Evolutionary conservation across 2,888 invertebrate genomes (phyloP), one percentile per base, ranked within the genome.

Genomic region (Zaprionus obscuricornis): DNA sequence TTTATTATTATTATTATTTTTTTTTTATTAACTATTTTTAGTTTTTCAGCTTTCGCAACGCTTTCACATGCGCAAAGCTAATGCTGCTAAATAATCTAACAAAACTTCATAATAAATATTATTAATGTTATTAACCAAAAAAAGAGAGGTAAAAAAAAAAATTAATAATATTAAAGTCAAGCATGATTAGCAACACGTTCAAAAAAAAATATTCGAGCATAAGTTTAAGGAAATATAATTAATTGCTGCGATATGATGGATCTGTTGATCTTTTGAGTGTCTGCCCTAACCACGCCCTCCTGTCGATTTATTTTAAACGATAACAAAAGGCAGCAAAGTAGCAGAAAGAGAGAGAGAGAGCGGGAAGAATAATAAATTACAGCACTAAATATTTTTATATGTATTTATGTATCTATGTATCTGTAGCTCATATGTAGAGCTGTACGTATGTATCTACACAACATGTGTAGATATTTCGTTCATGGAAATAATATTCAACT

Each of bases 201-300:
- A n/a, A 24, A 13, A 36, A 42, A 37, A 11, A 3, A n/a, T 7
- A 1, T 3, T 0, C 2, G 16, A 29, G 13, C 8, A n/a, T 8
- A 17, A 14, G 17, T 27, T 40, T 49, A 64, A 51, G 55, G 49
- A 56, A 81, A 68, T 58, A 68, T 43, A 64, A 79, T 66, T 54
- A 79, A 78, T 74, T 70, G 71, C 58, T 63, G 54, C n/a, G 59
- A 70, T 78, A 56, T 77, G 82, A 82, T 83, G 76, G 63, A 77
- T 76, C 58, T 52, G 77, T 50, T 65, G 70, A 81, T 75, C 65
- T 58, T 60, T 69, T 62, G 27, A 46, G 43, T 57, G 20, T 29
- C 39, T 29, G 27, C 45, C 29, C 45, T 24, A 31, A 16, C 40
- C 43, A 39, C 37, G 45, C 20, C 34, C 33, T 31, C 46, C 29